Evolutionary conservation across 2,113 vertebrate genomes (phyloP).

Genomic region (Mellivora capensis): DNA sequence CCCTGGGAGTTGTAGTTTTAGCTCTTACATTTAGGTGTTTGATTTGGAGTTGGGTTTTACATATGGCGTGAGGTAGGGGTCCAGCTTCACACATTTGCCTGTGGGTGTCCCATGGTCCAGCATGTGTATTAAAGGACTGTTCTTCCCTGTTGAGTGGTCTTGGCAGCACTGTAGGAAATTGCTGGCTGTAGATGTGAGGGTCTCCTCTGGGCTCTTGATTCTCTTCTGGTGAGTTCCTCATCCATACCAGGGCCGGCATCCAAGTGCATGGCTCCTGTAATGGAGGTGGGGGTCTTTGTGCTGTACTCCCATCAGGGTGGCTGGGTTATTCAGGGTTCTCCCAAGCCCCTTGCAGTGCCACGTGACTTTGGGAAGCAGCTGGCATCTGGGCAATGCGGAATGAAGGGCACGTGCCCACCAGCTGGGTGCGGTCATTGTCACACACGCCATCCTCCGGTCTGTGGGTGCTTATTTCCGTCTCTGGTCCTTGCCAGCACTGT

Average conservation of each 20-base stretch:
- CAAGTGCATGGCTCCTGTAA: neutral
- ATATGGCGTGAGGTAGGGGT: neutral
- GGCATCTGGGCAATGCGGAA: neutral
- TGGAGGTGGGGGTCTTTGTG: neutral
- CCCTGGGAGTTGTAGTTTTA: too few relatives aligned
- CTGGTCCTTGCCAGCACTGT: neutral
- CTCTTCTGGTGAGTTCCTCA: fast-evolving
- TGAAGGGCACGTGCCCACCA: neutral
- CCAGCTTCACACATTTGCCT: neutral
- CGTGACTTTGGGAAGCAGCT: neutral
- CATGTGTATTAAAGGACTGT: too few relatives aligned
- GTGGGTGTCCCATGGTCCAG: too few relatives aligned
- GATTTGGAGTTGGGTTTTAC: neutral
- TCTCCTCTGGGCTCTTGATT: too few relatives aligned
- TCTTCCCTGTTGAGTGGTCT: neutral
- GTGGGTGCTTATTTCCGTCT: neutral
- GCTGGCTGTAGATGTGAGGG: neutral
- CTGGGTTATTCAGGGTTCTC: neutral
- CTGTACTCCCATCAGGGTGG: neutral
- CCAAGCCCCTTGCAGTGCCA: neutral
- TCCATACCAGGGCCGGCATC: too few relatives aligned
- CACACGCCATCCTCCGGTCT: neutral
- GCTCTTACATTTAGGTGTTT: neutral
- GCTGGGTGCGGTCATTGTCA: neutral
- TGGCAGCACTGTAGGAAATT: neutral